Conservation (phyloP, 2,888 invertebrate species). For the Pherbina coryleti region DNA sequence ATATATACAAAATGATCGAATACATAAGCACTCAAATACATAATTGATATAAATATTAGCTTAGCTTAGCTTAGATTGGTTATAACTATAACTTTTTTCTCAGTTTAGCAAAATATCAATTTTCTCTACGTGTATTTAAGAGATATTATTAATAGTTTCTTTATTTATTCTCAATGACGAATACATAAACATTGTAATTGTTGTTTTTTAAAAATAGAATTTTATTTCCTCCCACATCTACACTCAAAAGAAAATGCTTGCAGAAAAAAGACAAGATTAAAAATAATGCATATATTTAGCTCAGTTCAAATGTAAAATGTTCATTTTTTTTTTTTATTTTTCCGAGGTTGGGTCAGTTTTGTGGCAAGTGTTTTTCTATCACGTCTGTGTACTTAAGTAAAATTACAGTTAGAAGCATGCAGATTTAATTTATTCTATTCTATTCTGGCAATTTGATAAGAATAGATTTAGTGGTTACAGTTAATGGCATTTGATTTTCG, state of each 20-base stretch:
- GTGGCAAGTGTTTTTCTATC: too few relatives aligned
- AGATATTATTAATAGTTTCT: slow-evolving; percentile 37
- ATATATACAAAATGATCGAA: not conserved
- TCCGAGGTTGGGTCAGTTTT: not conserved
- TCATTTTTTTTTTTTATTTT: not conserved
- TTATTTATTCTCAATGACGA: slow-evolving; percentile 39
- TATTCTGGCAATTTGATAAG: too few relatives aligned
- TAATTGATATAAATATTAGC: not conserved
- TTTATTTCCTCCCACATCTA: slow-evolving; percentile 39
- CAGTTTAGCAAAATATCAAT: not conserved
- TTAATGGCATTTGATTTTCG: too few relatives aligned
- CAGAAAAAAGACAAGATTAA: slow-evolving; percentile 13
- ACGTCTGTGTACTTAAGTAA: not conserved
- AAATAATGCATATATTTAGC: not conserved
- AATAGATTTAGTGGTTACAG: too few relatives aligned
- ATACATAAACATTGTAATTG: slow-evolving; percentile 38
- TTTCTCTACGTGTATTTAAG: slow-evolving; percentile 33
- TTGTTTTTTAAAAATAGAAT: slow-evolving; percentile 35
- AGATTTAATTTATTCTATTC: too few relatives aligned
- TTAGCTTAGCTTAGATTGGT: too few relatives aligned
- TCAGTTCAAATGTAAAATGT: not conserved
- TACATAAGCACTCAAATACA: not conserved
- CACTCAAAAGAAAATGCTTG: slow-evolving; percentile 32
- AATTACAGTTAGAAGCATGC: not conserved
- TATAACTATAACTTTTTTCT: not conserved